Evolutionary conservation across 2,113 vertebrate genomes (phyloP).

Genomic region (Psephotus haematonotus): DNA sequence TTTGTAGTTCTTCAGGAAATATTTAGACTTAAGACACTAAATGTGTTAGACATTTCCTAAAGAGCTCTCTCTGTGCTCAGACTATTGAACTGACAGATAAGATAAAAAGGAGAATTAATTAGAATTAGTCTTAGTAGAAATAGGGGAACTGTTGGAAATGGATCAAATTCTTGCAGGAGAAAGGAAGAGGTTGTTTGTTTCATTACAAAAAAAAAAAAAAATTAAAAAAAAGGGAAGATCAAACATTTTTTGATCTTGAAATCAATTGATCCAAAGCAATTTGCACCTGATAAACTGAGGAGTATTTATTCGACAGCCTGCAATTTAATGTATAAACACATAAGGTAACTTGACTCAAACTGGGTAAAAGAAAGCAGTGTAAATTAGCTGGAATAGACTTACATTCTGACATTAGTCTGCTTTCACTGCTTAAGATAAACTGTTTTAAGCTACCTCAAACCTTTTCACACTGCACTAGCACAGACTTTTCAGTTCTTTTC

Average conservation of each 20-base stretch:
- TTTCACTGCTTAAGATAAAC: not conserved
- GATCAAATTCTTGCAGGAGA: not conserved
- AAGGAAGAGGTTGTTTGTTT: not conserved
- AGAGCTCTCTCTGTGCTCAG: not conserved
- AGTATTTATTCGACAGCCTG: not conserved
- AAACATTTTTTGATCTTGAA: conserved; percentile 24
- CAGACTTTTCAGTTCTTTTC: not conserved
- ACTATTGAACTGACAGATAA: not conserved
- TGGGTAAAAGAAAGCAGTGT: not conserved
- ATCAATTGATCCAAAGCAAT: not conserved
- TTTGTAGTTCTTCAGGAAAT: not conserved
- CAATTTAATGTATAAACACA: not conserved
- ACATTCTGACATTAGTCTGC: not conserved
- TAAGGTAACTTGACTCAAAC: not conserved
- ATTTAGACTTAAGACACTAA: not conserved
- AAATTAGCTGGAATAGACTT: not conserved
- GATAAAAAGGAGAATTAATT: conserved; percentile 25
- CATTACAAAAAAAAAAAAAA: not conserved
- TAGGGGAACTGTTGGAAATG: not conserved
- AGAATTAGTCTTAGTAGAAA: not conserved
- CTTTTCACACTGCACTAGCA: not conserved
- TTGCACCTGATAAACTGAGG: not conserved
- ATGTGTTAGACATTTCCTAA: not conserved
- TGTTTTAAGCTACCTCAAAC: not conserved
- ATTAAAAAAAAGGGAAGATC: not conserved